phyloP scores from a whole-genome alignment of 2,888 invertebrate species.

The Drosophila flavopinicola region DNA sequence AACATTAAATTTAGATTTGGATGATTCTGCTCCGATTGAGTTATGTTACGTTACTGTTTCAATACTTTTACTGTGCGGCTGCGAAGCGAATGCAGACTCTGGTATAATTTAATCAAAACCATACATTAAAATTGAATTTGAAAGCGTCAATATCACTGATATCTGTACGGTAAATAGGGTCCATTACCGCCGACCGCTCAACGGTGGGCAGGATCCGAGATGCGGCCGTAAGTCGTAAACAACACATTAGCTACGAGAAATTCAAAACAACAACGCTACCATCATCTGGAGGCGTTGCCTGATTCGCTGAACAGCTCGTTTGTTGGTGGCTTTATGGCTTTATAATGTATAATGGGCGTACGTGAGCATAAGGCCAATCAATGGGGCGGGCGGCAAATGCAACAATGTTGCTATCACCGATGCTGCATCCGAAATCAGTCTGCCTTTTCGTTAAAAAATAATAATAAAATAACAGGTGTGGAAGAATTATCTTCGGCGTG shows the following conservation, averaged over 20 bases:
- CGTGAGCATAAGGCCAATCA: constrained; percentile 49
- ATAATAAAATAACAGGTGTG: too few species aligned
- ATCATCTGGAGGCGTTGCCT: constrained; percentile 45
- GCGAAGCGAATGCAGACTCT: constrained; percentile 1
- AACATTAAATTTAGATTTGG: not conserved
- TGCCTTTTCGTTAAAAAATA: not conserved
- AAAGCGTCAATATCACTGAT: constrained; percentile 41
- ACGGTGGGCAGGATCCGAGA: not conserved
- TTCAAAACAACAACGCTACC: not conserved
- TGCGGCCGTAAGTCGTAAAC: constrained; percentile 38
- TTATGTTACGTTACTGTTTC: not conserved
- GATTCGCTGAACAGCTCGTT: constrained; percentile 48
- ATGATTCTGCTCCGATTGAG: not conserved
- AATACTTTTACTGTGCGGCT: not conserved
- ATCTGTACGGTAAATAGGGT: constrained; percentile 42
- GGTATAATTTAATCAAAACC: not conserved
- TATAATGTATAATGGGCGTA: constrained; percentile 58
- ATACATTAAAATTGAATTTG: constrained; percentile 47
- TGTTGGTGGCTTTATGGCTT: constrained; percentile 67
- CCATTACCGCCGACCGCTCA: constrained; percentile 21
- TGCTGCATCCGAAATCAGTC: not conserved
- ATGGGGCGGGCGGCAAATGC: constrained; percentile 6
- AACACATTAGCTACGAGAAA: constrained; percentile 24
- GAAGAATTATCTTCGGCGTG: too few species aligned
- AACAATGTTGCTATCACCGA: constrained; percentile 27